These are phyloP conservation scores for Cyrtonyx montezumae DNA, from an alignment of 2,113 vertebrate species.

Conservation along the genomic window DNA sequence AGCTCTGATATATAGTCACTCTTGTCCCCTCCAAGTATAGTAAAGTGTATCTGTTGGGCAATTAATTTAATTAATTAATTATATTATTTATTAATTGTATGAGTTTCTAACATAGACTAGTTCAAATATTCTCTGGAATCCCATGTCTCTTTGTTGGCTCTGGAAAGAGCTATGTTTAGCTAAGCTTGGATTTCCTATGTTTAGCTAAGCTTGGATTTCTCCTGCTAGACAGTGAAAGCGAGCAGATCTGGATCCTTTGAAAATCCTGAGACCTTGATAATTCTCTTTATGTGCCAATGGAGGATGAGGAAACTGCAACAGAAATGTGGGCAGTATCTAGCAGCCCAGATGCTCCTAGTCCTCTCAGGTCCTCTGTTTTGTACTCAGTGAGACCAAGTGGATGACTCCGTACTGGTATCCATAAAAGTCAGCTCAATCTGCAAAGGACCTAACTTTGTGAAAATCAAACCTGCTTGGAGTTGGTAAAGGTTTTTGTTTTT, in stretches of 20 bases:
- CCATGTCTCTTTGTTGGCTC: neutral
- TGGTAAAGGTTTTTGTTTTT: neutral
- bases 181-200: neutral
- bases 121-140: neutral
- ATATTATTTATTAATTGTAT: too few relatives aligned
- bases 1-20: rapidly evolving
- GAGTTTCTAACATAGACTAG: neutral
- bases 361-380: neutral
- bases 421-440: neutral
- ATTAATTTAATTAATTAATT: too few relatives aligned
- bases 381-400: neutral
- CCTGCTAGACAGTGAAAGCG: neutral
- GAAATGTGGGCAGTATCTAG: neutral
- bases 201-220: neutral
- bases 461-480: neutral
- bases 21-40: neutral
- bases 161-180: neutral
- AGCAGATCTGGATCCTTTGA: neutral
- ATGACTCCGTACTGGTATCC: neutral
- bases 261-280: neutral
- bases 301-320: neutral
- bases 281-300: neutral
- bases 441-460: neutral
- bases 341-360: neutral
- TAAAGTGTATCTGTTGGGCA: neutral